Base-by-base conservation (phyloP, 1,140 invertebrate genomes). In the Zaprionus capensis region DNA sequence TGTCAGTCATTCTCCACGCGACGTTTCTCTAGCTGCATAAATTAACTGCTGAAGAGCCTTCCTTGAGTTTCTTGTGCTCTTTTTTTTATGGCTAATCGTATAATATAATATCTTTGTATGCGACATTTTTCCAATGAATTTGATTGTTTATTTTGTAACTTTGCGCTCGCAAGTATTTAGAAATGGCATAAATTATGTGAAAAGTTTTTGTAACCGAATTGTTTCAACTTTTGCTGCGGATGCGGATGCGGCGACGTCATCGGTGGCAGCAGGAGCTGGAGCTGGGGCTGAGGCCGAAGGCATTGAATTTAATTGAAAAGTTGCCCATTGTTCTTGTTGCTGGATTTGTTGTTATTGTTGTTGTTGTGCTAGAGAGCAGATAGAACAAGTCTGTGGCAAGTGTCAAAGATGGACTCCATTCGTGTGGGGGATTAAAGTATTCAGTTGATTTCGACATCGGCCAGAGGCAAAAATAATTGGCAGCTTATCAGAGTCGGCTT, bases 141-240 rank as follows among this genome's bases (percentile, higher is more conserved):
- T 75, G 24, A 83, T 80, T 78, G 82, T 80, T 67, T 87, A 57
- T 81, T 65, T 59, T 34, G 22, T 31, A 77, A 83, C 53, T 82
- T 85, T 71, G 28, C 56, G 65, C 62, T 58, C 70, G 67, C 76
- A 82, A 84, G 71, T 84, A 75, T 76, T 83, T 59, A 67, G 55
- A 73, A 78, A 88, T 62, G 80, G 74, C 81, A 87, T 87, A 87
- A 88, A 78, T 87, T 83, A 87, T 87, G 79, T 73, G 81, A 83
- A 87, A 87, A 87, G 77, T 88, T 87, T 74, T 61, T 74, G 62
- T 71, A 74, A 65, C 63, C 82, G 64, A 81, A 84, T 74, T 83
- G 73, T 84, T 80, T 80, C 62, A 75, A 64, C 17, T 70, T 77
- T 17, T 31, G 24, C 17, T n/a, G 28, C 17, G 56, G 56, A 31